Evolutionary conservation across 1,140 invertebrate species (phyloP).

Genomic region (Drosophila tropicalis): DNA sequence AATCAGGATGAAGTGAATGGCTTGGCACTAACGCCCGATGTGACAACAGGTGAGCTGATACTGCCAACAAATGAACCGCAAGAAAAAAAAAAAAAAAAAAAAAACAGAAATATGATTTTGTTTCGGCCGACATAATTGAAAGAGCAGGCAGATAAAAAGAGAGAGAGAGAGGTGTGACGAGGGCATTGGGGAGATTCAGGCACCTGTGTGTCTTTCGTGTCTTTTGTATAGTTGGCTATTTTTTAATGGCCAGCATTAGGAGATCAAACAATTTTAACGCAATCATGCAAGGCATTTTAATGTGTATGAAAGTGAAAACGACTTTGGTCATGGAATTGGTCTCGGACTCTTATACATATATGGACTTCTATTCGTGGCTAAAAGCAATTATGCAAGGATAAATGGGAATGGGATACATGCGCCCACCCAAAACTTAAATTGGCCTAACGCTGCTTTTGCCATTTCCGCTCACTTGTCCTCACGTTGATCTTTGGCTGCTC

Average conservation of each 20-base stretch:
- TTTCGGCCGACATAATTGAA: conserved; percentile 75
- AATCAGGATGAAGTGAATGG: conserved; percentile 73
- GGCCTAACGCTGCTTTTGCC: conserved; percentile 13
- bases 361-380: conserved; percentile 41
- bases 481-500: conserved; percentile 46
- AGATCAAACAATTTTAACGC: conserved; percentile 81
- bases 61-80: conserved; percentile 42
- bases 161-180: not conserved
- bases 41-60: conserved; percentile 69
- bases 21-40: conserved; percentile 57
- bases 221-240: conserved; percentile 35
- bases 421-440: conserved; percentile 34
- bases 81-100: not conserved
- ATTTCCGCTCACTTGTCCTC: conserved; percentile 64
- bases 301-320: conserved; percentile 81
- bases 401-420: conserved; percentile 59
- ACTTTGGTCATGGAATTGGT: conserved; percentile 30
- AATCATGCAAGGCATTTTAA: conserved; percentile 80
- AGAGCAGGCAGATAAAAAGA: not conserved
- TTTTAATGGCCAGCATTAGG: conserved; percentile 79
- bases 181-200: conserved; percentile 20
- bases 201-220: conserved; percentile 13
- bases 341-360: not conserved
- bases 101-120: conserved; percentile 72
- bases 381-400: conserved; percentile 76